Base-by-base conservation (phyloP, 1,140 invertebrate species). In the Sesamia nonagrioides region DNA sequence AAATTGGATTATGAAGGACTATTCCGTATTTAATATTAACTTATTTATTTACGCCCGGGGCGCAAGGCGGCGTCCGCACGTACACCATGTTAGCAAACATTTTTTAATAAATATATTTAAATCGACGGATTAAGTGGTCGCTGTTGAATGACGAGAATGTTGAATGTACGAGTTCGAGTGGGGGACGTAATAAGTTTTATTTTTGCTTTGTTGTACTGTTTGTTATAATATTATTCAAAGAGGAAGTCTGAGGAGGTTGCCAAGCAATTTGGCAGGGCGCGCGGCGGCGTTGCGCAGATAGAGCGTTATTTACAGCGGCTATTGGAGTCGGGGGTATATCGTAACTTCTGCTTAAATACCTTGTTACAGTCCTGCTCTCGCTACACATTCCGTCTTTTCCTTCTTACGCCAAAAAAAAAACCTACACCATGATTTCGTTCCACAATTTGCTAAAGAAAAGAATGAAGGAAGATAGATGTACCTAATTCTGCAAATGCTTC, bases 191-290 rank as follows among this genome's bases (percentile, higher is more conserved):
- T 79, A 68, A 86, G 81, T 84, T 84, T 85, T 85, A 80, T 84
- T 86, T 84, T 85, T 83, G 78, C 79, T 84, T 85, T 84, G 82
- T 87, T 86, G 82, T 88, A 78, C 81, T 58, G 80, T 86, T 86
- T 74, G 78, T 88, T 89, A 87, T 86, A 89, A 86, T 89, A 86
- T 88, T 90, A 90, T 90, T 90, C 88, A 89, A 90, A 86, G 85
- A 86, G 89, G 86, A 89, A 90, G 88, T 88, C 86, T 88, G 84
- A 91, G 88, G 80, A 89, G 86, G 86, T 82, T 93, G 91, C 91
- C 91, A 93, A 92, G 90, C 86, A 90, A 93, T 93, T 93, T 92
- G 91, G 91, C 91, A 90, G 85, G 77, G 84, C 75, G 66, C 77
- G 82, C 76, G 76, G 82, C 79, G 80, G 83, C 84, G 84, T 79